phyloP scores from a whole-genome alignment of 2,888 invertebrate genomes.

The Eristalis tenax region DNA sequence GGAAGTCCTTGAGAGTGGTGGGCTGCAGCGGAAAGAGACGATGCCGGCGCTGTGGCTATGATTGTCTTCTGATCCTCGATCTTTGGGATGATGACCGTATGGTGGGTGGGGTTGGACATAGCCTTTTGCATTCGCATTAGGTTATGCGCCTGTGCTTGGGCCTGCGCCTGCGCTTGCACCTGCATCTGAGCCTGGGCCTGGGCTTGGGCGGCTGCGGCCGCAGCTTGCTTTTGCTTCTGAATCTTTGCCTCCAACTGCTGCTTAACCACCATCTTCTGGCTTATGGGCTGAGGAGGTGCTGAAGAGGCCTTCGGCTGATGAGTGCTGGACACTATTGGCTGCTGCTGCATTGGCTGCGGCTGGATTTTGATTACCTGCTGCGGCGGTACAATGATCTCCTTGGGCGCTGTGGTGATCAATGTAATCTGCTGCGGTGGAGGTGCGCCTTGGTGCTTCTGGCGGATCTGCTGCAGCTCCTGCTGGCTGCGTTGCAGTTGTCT shows the following conservation, averaged over 20 bases:
- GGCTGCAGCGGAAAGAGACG: slow-evolving; percentile 43
- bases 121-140: slow-evolving; percentile 65
- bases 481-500: slow-evolving; percentile 90
- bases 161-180: slow-evolving; percentile 80
- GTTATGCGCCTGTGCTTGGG: slow-evolving; percentile 75
- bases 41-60: slow-evolving; percentile 63
- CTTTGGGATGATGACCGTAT: slow-evolving; percentile 76
- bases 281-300: slow-evolving; percentile 76
- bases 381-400: slow-evolving; percentile 73
- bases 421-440: slow-evolving; percentile 79
- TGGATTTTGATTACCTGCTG: slow-evolving; percentile 78
- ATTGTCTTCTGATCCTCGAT: slow-evolving; percentile 73
- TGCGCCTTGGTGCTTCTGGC: slow-evolving; percentile 83
- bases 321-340: slow-evolving; percentile 56
- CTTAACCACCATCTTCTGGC: slow-evolving; percentile 83
- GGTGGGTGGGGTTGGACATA: slow-evolving; percentile 51
- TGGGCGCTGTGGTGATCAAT: slow-evolving; percentile 76
- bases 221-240: slow-evolving; percentile 82
- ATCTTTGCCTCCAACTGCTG: slow-evolving; percentile 88
- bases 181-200: slow-evolving; percentile 83
- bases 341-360: slow-evolving; percentile 73
- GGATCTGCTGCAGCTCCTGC: slow-evolving; percentile 87
- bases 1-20: slow-evolving; percentile 72
- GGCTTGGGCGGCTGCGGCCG: slow-evolving; percentile 78
- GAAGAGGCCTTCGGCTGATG: slow-evolving; percentile 54